These are phyloP conservation scores for Neoarius graeffei DNA, from an alignment of 2,113 vertebrate genomes.

Conservation along the genomic window DNA sequence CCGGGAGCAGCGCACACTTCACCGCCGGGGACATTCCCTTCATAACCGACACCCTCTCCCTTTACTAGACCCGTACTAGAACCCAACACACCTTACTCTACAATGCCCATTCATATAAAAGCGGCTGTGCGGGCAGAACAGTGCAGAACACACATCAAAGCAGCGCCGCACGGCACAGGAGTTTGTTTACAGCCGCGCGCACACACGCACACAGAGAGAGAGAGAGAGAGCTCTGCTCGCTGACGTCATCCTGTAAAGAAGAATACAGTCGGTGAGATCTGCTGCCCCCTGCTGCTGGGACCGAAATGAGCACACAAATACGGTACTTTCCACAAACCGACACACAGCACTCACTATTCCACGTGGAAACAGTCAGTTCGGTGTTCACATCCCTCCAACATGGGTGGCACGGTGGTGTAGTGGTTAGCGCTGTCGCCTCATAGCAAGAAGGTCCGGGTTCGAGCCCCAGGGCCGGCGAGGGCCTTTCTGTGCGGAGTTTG, in stretches of 20 bases:
- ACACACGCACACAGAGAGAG: slow-evolving; percentile 53
- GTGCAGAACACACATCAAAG: neutral
- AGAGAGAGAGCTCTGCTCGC: slow-evolving; percentile 62
- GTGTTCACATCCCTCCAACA: too few relatives aligned
- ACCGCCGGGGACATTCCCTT: slow-evolving; percentile 36
- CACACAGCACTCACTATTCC: neutral
- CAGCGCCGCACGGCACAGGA: slow-evolving; percentile 40
- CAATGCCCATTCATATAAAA: neutral
- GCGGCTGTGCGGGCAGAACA: neutral
- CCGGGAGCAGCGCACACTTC: slow-evolving; percentile 38
- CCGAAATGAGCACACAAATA: neutral
- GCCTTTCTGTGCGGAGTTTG: too few relatives aligned
- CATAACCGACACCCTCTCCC: neutral
- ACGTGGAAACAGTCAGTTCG: too few relatives aligned
- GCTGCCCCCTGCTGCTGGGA: slow-evolving; percentile 59
- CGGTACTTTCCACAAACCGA: neutral
- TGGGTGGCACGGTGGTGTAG: too few relatives aligned
- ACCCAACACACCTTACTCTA: neutral
- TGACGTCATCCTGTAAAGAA: slow-evolving; percentile 69
- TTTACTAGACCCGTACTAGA: neutral
- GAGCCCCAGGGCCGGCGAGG: too few relatives aligned
- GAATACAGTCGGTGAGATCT: neutral
- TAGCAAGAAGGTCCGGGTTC: too few relatives aligned
- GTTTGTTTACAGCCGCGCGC: slow-evolving; percentile 69
- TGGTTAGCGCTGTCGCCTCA: too few relatives aligned